Percentiles rank a stretch among this genome's conserved stretches.
phyloP scores from a whole-genome alignment of 2,888 invertebrate species.

The Elysia crispata region DNA sequence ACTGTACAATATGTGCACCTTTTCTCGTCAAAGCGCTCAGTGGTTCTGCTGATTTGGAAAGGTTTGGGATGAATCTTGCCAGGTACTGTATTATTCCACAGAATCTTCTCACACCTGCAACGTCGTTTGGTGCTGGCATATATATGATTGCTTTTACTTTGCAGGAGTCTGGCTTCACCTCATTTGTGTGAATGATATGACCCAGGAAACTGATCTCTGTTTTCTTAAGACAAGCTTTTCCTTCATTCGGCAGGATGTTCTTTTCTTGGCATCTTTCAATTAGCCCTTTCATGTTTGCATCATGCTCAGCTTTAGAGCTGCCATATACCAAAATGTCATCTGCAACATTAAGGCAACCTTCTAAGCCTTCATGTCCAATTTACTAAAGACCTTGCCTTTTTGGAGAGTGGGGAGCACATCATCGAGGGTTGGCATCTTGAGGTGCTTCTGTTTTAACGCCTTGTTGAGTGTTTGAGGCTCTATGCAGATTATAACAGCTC shows the following conservation, averaged over 20 bases:
- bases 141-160: not conserved
- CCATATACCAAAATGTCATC: slow-evolving; percentile 54
- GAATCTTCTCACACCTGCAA: not conserved
- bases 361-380: slow-evolving; percentile 54
- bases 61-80: not conserved
- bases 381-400: slow-evolving; percentile 55
- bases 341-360: slow-evolving; percentile 50
- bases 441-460: slow-evolving; percentile 49
- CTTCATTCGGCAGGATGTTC: not conserved
- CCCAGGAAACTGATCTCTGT: not conserved
- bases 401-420: slow-evolving; percentile 56
- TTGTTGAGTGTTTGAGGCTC: slow-evolving; percentile 53
- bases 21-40: slow-evolving; percentile 48
- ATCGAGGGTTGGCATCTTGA: slow-evolving; percentile 54
- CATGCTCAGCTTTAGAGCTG: not conserved
- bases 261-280: not conserved
- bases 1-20: slow-evolving; percentile 45
- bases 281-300: not conserved
- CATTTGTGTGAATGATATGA: not conserved
- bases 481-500: slow-evolving; percentile 50
- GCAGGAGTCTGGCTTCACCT: not conserved
- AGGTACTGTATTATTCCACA: slow-evolving; percentile 5
- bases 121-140: slow-evolving; percentile 2
- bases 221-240: not conserved
- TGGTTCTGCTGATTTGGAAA: not conserved